Evolutionary conservation across 2,797 vertebrate species (phyloP).

Genomic region (Synaphobranchus kaupii): DNA sequence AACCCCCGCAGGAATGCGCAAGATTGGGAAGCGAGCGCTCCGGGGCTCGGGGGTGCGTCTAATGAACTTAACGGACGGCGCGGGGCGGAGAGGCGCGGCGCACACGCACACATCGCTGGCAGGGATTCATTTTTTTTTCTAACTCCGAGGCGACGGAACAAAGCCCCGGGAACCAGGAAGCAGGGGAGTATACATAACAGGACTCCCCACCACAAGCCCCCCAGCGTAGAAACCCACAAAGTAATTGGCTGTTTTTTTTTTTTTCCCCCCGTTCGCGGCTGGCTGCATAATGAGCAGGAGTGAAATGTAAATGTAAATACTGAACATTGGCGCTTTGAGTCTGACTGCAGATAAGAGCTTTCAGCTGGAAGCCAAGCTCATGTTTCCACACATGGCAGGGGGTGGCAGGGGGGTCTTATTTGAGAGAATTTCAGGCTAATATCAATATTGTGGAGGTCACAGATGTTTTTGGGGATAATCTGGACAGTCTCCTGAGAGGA

Average conservation of each 20-base stretch:
- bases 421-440: constrained; percentile 51
- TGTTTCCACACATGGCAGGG: constrained; percentile 28
- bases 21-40: constrained; percentile 30
- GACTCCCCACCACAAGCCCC: constrained; percentile 1
- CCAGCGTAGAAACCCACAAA: constrained; percentile 50
- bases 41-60: constrained; percentile 6
- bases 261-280: constrained; percentile 50
- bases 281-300: constrained; percentile 49
- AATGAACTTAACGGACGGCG: constrained; percentile 32
- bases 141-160: constrained; percentile 38
- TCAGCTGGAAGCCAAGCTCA: constrained; percentile 39
- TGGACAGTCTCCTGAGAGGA: constrained; percentile 21
- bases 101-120: too few relatives aligned
- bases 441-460: constrained; percentile 45
- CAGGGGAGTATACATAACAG: constrained; percentile 19
- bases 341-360: constrained; percentile 46
- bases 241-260: constrained; percentile 65
- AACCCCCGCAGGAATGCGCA: constrained; percentile 40
- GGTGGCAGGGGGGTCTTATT: constrained; percentile 56
- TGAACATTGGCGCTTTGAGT: constrained; percentile 37
- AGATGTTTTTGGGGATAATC: constrained; percentile 38
- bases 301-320: constrained; percentile 50
- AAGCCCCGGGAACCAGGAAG: constrained; percentile 50
- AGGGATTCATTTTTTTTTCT: too few relatives aligned
- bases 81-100: constrained; percentile 46